Percentiles rank a stretch among this genome's conserved stretches.
Conservation (phyloP, 2,113 vertebrate species). For the Bubo blakistoni region DNA sequence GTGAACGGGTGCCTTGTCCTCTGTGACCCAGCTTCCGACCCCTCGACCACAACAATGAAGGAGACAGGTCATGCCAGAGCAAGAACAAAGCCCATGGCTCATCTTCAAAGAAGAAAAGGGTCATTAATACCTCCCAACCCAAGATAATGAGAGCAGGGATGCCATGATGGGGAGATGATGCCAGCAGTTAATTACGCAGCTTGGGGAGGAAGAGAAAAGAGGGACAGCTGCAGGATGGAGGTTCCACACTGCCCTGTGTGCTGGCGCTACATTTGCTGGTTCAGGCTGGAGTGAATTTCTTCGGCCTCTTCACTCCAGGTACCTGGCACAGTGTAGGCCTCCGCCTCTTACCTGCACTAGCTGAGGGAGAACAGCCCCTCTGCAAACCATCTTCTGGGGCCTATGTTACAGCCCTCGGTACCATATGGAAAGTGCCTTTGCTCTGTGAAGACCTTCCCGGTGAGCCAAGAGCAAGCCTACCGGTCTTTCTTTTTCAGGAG, state of each 20-base stretch:
- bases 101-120: slow-evolving; percentile 3
- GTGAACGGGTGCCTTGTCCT: not conserved
- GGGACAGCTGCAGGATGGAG: not conserved
- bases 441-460: not conserved
- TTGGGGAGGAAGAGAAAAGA: not conserved
- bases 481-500: not conserved
- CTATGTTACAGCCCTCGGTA: not conserved
- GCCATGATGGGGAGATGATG: not conserved
- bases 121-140: slow-evolving; percentile 32
- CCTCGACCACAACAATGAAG: not conserved
- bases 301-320: not conserved
- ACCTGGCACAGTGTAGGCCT: not conserved
- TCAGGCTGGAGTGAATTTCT: not conserved
- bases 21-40: not conserved
- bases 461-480: not conserved
- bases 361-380: not conserved
- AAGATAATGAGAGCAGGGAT: slow-evolving; percentile 21
- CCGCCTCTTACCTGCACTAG: not conserved
- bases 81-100: slow-evolving; percentile 15
- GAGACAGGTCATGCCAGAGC: not conserved
- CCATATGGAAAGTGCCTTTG: fast-evolving
- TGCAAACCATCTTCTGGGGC: not conserved
- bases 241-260: not conserved
- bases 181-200: not conserved
- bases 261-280: not conserved